Percentiles rank a stretch among this genome's conserved stretches.
Evolutionary conservation across 2,888 invertebrate genomes (phyloP).

Genomic region (Cepaea hortensis): DNA sequence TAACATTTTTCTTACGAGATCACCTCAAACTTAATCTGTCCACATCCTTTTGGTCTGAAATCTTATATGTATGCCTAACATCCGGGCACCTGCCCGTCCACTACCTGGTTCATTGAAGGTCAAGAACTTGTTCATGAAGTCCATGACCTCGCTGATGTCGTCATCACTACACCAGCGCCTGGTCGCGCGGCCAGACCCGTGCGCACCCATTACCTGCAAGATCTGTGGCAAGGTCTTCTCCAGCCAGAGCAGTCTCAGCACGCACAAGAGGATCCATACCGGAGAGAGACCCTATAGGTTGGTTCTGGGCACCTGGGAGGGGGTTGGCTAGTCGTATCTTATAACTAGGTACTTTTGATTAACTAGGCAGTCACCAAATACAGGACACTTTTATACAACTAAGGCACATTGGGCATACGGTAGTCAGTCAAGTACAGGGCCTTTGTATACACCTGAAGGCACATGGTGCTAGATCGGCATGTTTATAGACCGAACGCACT

Average conservation of each 20-base stretch:
- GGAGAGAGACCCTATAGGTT: slow-evolving; percentile 69
- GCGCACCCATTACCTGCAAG: slow-evolving; percentile 60
- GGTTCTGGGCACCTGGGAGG: not conserved
- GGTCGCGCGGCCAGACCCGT: slow-evolving; percentile 26
- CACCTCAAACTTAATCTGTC: too few species aligned
- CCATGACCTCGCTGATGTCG: slow-evolving; percentile 40
- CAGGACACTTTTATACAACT: too few species aligned
- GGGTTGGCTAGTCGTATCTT: too few species aligned
- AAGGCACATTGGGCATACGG: too few species aligned
- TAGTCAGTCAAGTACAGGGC: too few species aligned
- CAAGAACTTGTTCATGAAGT: slow-evolving; percentile 48
- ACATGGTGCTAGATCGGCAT: too few species aligned
- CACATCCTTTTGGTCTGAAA: not conserved
- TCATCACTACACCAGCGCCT: slow-evolving; percentile 50
- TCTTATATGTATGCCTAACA: too few species aligned
- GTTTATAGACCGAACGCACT: too few species aligned
- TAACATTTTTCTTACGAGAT: too few species aligned
- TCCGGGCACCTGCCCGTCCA: not conserved
- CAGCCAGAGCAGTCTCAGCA: slow-evolving; percentile 67
- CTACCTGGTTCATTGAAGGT: slow-evolving; percentile 41
- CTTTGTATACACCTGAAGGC: too few species aligned
- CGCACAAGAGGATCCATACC: slow-evolving; percentile 69
- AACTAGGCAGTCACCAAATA: too few species aligned
- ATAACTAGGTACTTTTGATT: too few species aligned
- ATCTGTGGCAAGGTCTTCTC: slow-evolving; percentile 69